Conservation (phyloP, 1,140 invertebrate species). For the Hirudo medicinalis region DNA sequence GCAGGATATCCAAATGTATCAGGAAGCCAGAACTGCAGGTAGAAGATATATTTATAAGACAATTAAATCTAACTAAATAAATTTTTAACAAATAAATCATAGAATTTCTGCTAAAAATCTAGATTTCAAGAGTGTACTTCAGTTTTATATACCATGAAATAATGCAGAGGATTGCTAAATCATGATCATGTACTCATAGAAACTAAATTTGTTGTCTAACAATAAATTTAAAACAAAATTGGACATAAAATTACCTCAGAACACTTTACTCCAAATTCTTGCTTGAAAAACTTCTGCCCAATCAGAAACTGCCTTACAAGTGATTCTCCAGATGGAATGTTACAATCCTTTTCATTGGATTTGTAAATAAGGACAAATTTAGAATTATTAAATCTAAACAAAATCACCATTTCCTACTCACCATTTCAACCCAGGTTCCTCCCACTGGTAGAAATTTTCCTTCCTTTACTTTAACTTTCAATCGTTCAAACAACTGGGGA, state of each 20-base stretch:
- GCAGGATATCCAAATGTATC: constrained; percentile 50
- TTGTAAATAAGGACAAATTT: not conserved
- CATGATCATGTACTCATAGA: no score
- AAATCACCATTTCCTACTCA: constrained; percentile 23
- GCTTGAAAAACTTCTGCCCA: constrained; percentile 45
- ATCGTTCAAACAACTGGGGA: constrained; percentile 41
- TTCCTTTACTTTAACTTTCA: constrained; percentile 37
- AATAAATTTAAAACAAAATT: no score
- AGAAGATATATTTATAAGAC: constrained; percentile 12
- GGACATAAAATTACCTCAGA: constrained; percentile 29
- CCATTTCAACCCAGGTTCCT: constrained; percentile 49
- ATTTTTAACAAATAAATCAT: no score
- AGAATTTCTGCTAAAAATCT: no score
- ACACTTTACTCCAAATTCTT: constrained; percentile 43
- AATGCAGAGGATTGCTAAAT: no score
- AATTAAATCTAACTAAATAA: not conserved
- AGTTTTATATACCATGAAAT: no score
- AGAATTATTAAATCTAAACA: not conserved
- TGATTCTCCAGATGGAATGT: constrained; percentile 47
- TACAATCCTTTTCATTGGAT: constrained; percentile 40
- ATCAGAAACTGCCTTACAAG: constrained; percentile 48
- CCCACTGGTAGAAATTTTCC: constrained; percentile 47
- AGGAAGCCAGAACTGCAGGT: constrained; percentile 47
- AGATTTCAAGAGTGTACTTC: no score
- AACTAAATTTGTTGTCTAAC: not conserved